Base-by-base conservation (phyloP, 2,113 vertebrate genomes). In the Eudyptes chrysolophus region DNA sequence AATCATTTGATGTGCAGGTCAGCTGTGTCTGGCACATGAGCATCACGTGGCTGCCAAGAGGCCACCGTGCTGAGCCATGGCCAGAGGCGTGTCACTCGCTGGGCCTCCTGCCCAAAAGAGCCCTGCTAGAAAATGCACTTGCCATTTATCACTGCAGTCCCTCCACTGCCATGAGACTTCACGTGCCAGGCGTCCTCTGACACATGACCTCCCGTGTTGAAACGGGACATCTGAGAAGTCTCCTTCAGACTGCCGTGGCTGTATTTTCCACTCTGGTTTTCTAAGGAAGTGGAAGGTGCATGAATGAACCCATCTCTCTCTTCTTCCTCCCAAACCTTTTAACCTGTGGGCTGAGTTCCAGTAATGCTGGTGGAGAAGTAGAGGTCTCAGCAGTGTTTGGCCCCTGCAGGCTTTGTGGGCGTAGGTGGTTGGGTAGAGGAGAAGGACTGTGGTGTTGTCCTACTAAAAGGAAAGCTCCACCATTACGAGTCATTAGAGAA, bases 401-500 rank as follows among this genome's bases (percentile, higher is more conserved):
- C 2, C 18, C 34, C 42, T 40, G 9, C 29, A 62, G 71, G 19
- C 16, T 64, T 54, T 34, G 8, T 13, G 79, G 55, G 16, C 0
- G 0, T 34, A 51, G 30, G 21, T 34, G 42, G 48, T 6, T 66
- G 52, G 13, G 15, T 38, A 49, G 46, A 71, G 55, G 16, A 51
- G 30, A 2, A 44, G 3, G 29, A 25, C 30, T n/a, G 8, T 0
- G 0, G 16, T 52, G 36, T 21, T 54, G 4, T n/a, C 14, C 36
- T 13, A 4, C 40, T 16, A 36, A 61, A 72, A 32, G 29, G 30
- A 61, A 36, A 86, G 34, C 61, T 48, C 12, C 18, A 7, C 19
- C 3, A 0, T 54, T 24, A 13, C 3, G 22, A 54, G 11, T 36
- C 13, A 13, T 27, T 36, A 26, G 38, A 54, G 25, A 75, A 92